Conservation (phyloP, 1,140 invertebrate species). For the Rhyacophila brunnea region DNA sequence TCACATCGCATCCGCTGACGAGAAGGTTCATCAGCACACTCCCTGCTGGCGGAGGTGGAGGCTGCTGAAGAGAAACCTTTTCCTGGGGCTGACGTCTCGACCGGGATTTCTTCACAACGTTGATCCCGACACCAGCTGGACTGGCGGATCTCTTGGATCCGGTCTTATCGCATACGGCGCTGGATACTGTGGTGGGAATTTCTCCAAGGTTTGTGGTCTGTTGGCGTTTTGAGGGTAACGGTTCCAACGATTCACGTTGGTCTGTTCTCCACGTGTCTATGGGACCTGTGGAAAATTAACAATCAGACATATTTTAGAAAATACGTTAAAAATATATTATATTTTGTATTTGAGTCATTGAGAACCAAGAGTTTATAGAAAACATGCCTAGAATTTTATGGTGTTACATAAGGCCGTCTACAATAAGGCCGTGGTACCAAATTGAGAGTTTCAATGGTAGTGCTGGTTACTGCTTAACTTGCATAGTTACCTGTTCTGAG, state of each 20-base stretch:
- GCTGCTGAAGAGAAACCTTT: constrained; percentile 19
- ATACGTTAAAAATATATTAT: no score
- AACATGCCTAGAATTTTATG: no score
- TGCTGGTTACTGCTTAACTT: no score
- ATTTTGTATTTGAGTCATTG: not conserved
- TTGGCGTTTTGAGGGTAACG: constrained; percentile 1
- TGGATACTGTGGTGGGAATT: not conserved
- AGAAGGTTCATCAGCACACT: constrained; percentile 89
- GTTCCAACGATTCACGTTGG: constrained; percentile 2
- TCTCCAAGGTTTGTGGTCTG: not conserved
- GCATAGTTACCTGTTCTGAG: no score
- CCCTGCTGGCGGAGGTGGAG: constrained; percentile 56
- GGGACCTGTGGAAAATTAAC: constrained; percentile 6
- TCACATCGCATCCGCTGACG: constrained; percentile 88
- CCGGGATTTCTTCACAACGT: not conserved
- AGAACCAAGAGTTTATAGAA: no score
- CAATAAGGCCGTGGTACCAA: no score
- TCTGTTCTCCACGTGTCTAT: constrained; percentile 12
- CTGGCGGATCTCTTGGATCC: not conserved
- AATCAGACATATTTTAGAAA: not conserved
- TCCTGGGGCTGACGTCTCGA: not conserved
- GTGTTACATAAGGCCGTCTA: no score
- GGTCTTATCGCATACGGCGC: not conserved
- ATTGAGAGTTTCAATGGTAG: no score
- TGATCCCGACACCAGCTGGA: no score